These are phyloP conservation scores for Bagarius yarrelli DNA, from an alignment of 2,113 vertebrate genomes.

Conservation along the genomic window DNA sequence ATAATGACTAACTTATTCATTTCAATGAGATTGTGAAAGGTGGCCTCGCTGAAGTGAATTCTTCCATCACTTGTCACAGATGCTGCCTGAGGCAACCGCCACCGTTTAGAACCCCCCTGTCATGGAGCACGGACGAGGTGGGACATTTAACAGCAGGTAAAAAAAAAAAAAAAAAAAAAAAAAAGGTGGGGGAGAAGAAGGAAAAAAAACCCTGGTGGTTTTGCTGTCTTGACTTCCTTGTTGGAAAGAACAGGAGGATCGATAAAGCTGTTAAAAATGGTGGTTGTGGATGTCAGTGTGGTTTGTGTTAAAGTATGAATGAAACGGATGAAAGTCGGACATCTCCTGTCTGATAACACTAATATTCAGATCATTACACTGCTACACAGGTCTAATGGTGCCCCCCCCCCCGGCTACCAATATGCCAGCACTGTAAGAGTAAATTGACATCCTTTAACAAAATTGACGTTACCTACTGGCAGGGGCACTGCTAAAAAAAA, in stretches of 20 bases:
- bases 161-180: not conserved
- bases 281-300: not conserved
- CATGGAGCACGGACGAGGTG: not conserved
- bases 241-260: not conserved
- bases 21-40: conserved; percentile 48
- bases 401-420: no score
- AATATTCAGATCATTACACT: no score
- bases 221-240: not conserved
- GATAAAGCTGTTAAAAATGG: conserved; percentile 1
- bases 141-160: conserved; percentile 9
- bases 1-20: conserved; percentile 57
- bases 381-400: no score
- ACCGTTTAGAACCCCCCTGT: conserved; percentile 27
- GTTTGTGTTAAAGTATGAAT: no score
- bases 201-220: not conserved
- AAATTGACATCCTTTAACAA: no score
- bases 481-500: no score
- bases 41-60: conserved; percentile 55
- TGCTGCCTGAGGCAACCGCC: conserved; percentile 41
- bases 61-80: conserved; percentile 41
- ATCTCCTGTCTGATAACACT: no score
- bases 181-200: conserved; percentile 1
- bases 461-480: no score
- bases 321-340: no score
- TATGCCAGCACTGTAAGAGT: no score